phyloP scores from a whole-genome alignment of 2,888 invertebrate species.

The Liodrosophila aerea region DNA sequence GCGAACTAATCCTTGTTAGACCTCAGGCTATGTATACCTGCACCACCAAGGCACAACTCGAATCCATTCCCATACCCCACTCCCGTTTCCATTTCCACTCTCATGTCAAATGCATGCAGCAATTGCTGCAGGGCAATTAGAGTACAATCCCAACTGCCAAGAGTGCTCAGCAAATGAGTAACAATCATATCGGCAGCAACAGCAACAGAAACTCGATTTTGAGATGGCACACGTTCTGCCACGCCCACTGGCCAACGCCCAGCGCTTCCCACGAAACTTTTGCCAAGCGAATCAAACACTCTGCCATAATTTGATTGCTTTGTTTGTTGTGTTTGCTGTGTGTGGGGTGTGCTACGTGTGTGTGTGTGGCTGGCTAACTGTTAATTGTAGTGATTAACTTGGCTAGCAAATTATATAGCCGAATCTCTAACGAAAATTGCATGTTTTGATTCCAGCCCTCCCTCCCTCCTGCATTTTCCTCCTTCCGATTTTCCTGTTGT shows the following conservation, averaged over 20 bases:
- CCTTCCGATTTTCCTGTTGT: no score
- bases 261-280: conserved; percentile 48
- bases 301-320: conserved; percentile 74
- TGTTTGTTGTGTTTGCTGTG: conserved; percentile 25
- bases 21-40: background rate
- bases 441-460: conserved; percentile 60
- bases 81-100: conserved; percentile 9
- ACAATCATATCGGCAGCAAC: conserved; percentile 30
- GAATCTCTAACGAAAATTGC: conserved; percentile 63
- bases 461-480: background rate
- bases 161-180: conserved; percentile 36
- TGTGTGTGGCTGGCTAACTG: conserved; percentile 49
- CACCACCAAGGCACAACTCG: background rate
- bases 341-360: background rate
- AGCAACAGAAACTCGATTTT: conserved; percentile 17
- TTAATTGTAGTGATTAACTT: conserved; percentile 79
- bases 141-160: conserved; percentile 3
- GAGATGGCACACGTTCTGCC: conserved; percentile 49
- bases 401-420: conserved; percentile 43
- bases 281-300: conserved; percentile 33
- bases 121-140: conserved; percentile 58
- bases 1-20: background rate
- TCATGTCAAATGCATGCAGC: conserved; percentile 63
- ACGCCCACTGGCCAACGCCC: conserved; percentile 41
- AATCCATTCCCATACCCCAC: conserved; percentile 15